Evolutionary conservation across 1,140 invertebrate species (phyloP), one percentile per base, ranked within the genome.

Genomic region (Tetramorium parvispinum): DNA sequence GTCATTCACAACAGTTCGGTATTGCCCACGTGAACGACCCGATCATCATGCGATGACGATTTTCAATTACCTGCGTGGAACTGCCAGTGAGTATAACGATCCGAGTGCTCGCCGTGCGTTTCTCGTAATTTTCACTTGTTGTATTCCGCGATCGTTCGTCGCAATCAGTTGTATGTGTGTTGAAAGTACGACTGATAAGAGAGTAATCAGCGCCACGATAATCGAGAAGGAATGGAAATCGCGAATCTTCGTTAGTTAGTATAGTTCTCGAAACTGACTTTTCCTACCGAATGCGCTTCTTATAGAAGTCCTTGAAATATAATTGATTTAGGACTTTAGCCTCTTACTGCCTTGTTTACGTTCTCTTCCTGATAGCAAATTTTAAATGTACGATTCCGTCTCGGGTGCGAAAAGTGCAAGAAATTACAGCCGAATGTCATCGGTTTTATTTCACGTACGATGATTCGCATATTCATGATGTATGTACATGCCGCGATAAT

Each of bases 1-100:
- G 13, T 77, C 51, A 8, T n/a, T 43, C 18, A 16, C 8, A 10
- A 27, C 43, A 32, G 16, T 13, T 81, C 49, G 46, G 51, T 37
- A 32, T 55, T 76, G 21, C 55, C 2, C 7, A 32, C 51, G 37
- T 51, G 18, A 53, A 53, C n/a, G 37, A 10, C 11, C 70, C 46
- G 43, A 82, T 70, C 83, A 79, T 43, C 49, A 85, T 87, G 88
- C 81, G 49, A 92, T 92, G 91, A 91, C 87, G 81, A 21, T 81
- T 85, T 51, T 91, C 21, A 59, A 73, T 6, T 78, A 88, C 68
- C 40, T 92, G 77, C 66, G 65, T 49, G 76, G 71, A 88, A 85
- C 55, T 81, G 61, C 49, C n/a, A 85, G 92, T 92, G 70, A 92
- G 91, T 91, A 76, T 16, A 10, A 81, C 6, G 13, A 65, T 21